Evolutionary conservation across 2,797 vertebrate species (phyloP).

Genomic region (Anabacerthia variegaticeps): DNA sequence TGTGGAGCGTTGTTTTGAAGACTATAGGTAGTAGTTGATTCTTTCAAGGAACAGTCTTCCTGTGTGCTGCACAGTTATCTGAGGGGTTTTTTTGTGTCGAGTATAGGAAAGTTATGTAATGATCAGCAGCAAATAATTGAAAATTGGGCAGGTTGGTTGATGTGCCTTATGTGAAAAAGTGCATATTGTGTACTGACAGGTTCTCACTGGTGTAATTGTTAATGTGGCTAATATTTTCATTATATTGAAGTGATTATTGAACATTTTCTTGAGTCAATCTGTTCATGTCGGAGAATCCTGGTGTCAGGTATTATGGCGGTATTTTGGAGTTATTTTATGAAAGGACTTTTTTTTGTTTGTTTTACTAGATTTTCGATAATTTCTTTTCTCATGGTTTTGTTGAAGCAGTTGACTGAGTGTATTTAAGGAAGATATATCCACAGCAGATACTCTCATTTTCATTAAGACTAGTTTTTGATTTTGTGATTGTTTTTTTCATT

Average conservation of each 20-base stretch:
- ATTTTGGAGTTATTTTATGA: not conserved
- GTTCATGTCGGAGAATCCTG: not conserved
- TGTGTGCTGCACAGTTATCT: not conserved
- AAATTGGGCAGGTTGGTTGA: not conserved
- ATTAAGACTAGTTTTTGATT: not conserved
- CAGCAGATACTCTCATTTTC: not conserved
- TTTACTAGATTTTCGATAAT: not conserved
- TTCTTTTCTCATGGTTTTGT: not conserved
- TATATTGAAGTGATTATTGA: not conserved
- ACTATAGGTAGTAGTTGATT: not conserved
- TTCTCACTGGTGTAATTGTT: not conserved
- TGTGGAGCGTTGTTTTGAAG: not conserved
- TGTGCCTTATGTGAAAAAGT: not conserved
- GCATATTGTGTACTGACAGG: not conserved
- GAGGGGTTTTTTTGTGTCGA: not conserved
- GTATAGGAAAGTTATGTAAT: not conserved
- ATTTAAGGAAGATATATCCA: not conserved
- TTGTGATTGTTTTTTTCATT: not conserved
- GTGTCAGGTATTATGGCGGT: not conserved
- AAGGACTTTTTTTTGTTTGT: fast-evolving
- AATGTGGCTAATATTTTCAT: not conserved
- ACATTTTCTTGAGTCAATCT: not conserved
- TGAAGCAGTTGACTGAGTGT: not conserved
- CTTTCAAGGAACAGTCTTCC: not conserved
- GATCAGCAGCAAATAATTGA: not conserved